Evolutionary conservation across 92 coral and sea anemone species (phyloP), one percentile per base, ranked within the genome.

Genomic region (Umimayanthus kanabou): DNA sequence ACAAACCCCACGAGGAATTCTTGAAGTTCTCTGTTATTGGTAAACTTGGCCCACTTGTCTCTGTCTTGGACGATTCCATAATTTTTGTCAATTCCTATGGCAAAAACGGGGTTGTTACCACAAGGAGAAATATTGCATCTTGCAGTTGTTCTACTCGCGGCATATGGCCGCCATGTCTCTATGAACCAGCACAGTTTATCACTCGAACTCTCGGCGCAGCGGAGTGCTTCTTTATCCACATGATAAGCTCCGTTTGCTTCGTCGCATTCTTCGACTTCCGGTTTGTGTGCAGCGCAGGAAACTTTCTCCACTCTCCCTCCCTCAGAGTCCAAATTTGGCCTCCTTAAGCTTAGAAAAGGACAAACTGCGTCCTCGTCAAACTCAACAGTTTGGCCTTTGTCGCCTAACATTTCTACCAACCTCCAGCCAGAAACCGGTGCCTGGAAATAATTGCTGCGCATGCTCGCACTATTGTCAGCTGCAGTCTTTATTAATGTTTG

Each of bases 121-220:
- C 98, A 95, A 6, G 92, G 90, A 0, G 96, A 91, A 61, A 95
- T 73, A 70, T 95, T 86, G 28, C 98, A 95, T 7, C 88, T 73
- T 9, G 94, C 85, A 20, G 82, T 88, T 6, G 88, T 74, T 58
- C 85, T 85, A 71, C 84, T 85, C 28, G 87, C 89, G 69, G 90
- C 71, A 43, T 80, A 84, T 9, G 90, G 33, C 61, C 94, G 90
- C 90, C 96, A 93, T 9, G 92, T 78, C 73, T 89, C 91, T 25
- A 80, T 23, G 84, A 93, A 88, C 39, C 76, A 75, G 88, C 98
- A 95, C 39, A 95, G 37, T 64, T 61, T 85, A 20, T 70, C 73
- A 9, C 47, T 18, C 23, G 81, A 76, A 45, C 89, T 85, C 33
- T 85, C 76, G 11, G 57, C 77, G 88, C 98, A 95, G 11, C 90